Evolutionary conservation across 2,113 vertebrate genomes (phyloP), one percentile per base, ranked within the genome.

Genomic region (Ailurus styani): DNA sequence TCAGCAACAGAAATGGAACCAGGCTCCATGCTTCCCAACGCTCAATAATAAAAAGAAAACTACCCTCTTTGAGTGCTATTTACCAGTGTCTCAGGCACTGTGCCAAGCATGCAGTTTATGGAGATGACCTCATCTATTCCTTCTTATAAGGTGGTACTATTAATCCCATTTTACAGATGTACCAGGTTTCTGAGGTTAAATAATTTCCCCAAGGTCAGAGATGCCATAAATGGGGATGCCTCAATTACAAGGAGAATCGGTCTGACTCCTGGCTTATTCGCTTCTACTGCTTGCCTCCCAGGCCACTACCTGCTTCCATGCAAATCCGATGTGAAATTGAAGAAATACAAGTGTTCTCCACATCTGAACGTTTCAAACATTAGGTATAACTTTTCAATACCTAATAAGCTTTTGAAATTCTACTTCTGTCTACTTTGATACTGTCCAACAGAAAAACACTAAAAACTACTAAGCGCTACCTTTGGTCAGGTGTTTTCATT

Each of bases 131-230:
- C 90, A 37, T 62, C 70, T 55, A 52, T 31, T 82, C 42, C 68
- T 79, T 55, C 40, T 62, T 96, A 1, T 73, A 88, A 68, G n/a
- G 52, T 54, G 42, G 12, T 88, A 64, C 40, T 75, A 87, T 77
- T 94, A 90, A 88, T 85, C 96, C 95, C 96, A 96, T 86, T 95
- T 90, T 81, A 94, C 95, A 96, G 91, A 97, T 57, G 90, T 93
- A 94, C 55, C 40, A 18, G 62, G 77, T n/a, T 96, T 40, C 73
- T 10, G 75, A 96, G 54, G 84, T 64, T 95, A 79, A 95, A 62
- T 84, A 52, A 92, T 84, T 79, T 70, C 73, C 77, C 90, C 54
- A 84, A 40, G 18, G 79, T 87, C 73, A 89, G 66, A 60, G 81
- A 62, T 27, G 12, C 50, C 81, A 81, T 54, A 81, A 60, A 75